Evolutionary conservation across 2,888 invertebrate species (phyloP), one percentile per base, ranked within the genome.

Genomic region (Clusia tigrina): DNA sequence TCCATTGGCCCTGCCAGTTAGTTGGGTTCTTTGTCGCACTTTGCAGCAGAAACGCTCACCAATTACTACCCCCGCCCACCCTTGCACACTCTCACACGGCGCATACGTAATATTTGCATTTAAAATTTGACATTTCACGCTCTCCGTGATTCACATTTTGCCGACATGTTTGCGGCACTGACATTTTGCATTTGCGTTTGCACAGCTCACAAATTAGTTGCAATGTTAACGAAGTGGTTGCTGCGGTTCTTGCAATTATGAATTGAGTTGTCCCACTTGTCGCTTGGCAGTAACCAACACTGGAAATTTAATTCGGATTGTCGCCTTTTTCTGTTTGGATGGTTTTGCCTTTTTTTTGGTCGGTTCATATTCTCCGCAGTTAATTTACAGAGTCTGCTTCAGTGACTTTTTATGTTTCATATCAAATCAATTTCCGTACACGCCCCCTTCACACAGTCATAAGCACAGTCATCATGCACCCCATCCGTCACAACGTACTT

Each of bases 181-280:
- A 60, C 56, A 68, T 72, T 74, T 70, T 66, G 57, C 59, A 57
- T 25, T 60, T 53, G 25, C 20, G 51, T 58, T 67, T 70, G 72
- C 69, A n/a, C n/a, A n/a, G n/a, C n/a, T n/a, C n/a, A n/a, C 69
- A 70, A 70, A 70, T 10, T 67, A 67, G 72, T 69, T 67, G 58
- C 71, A 70, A 69, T 67, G 74, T 73, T 76, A 76, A 74, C 74
- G 73, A 76, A 76, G 74, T 71, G 76, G 76, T 74, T 76, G 68
- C 54, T 74, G 74, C 53, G 76, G 75, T 67, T 68, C 63, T 59
- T 71, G 71, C 74, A 74, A 74, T 74, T 74, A 74, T 76, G 75
- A 74, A 74, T 42, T 6, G 12, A 42, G 12, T 42, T 15, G 12
- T 42, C 42, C 12, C 42, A n/a, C n/a, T 42, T 42, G 15, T 15